Percentiles rank a stretch among this genome's conserved stretches.
phyloP scores from a whole-genome alignment of 1,140 invertebrate genomes.

The Meloidogyne chitwoodi region DNA sequence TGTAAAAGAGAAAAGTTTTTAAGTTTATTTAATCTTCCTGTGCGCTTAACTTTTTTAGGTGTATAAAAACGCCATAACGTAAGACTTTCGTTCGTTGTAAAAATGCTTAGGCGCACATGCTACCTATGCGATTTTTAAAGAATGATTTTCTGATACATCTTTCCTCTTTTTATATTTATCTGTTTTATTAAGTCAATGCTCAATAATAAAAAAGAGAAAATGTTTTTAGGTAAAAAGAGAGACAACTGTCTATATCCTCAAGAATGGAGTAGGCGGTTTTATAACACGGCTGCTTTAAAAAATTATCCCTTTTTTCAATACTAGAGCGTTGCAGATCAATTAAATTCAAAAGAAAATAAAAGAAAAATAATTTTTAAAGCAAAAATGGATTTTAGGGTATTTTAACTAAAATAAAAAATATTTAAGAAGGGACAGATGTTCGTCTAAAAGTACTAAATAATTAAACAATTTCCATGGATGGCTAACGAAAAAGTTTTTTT shows the following conservation, averaged over 20 bases:
- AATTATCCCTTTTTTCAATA: not conserved
- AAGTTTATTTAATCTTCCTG: too few species aligned
- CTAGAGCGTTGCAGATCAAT: not conserved
- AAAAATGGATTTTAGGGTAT: not conserved
- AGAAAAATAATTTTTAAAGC: not conserved
- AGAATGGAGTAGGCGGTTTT: not conserved
- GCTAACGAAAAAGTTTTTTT: not conserved
- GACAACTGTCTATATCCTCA: not conserved
- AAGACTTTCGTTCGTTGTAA: not conserved
- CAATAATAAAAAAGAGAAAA: not conserved
- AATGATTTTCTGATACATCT: not conserved
- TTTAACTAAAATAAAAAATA: not conserved
- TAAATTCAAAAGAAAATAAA: not conserved
- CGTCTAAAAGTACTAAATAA: not conserved
- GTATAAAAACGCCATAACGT: not conserved
- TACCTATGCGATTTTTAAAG: not conserved
- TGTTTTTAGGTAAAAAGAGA: not conserved
- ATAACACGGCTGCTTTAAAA: not conserved
- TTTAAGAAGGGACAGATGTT: not conserved
- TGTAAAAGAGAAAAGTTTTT: too few species aligned
- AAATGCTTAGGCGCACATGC: not conserved
- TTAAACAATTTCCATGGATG: not conserved
- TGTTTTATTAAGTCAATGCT: not conserved
- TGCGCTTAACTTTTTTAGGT: not conserved
- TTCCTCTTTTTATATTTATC: too few species aligned